Evolutionary conservation across 2,113 vertebrate genomes (phyloP), one percentile per base, ranked within the genome.

Genomic region (Pholis gunnellus): DNA sequence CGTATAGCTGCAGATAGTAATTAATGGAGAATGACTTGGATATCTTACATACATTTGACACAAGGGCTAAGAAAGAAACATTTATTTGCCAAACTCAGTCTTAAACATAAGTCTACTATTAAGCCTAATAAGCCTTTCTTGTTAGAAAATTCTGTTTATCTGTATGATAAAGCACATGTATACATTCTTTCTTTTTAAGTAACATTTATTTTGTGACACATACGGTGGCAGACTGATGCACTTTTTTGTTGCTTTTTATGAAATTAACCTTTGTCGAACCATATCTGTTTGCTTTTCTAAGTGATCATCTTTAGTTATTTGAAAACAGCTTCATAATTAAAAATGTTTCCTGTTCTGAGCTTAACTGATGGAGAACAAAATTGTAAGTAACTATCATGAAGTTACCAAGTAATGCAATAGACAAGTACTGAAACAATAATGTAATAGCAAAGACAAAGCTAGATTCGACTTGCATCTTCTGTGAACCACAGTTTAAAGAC

Each of bases 401-500:
- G 46, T 54, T 52, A 38, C 73, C 10, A 61, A 63, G 7, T 22
- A 63, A 76, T 2, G 20, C 56, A 60, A 61, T 4, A 44, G 57
- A 80, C 56, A 42, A 56, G 4, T 74, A 7, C 61, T 11, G 78
- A 83, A 83, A 81, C 17, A 69, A 84, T 34, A 7, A 84, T 67
- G 68, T 46, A 76, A 77, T 79, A 85, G 89, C 85, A 83, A 72
- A 90, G 78, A 71, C 76, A 85, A 83, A 73, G 74, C 78, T 54
- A 80, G 78, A 48, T 72, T 83, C 5, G 1, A 13, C 66, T 56
- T 78, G 83, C 50, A 61, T 78, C 74, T 81, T 83, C 69, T 75
- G 67, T 84, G 36, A 67, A 75, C 50, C 61, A 46, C 80, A 90
- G 50, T 20, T 64, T 60, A 83, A 90, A 66, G n/a, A 71, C 79